Conservation (phyloP, 1,140 invertebrate genomes). For the Arion vulgaris region DNA sequence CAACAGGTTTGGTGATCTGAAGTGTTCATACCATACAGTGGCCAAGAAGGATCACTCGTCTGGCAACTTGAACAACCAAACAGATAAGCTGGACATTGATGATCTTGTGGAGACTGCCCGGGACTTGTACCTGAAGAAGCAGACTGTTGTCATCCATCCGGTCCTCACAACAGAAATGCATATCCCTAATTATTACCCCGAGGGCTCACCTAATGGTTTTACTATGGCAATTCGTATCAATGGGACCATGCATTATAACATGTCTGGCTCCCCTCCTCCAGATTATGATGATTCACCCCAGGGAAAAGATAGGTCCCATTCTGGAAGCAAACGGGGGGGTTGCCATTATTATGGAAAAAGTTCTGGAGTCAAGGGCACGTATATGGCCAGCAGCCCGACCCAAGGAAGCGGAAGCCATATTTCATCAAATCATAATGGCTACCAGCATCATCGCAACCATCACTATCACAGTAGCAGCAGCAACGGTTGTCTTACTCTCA, state of each 20-base stretch:
- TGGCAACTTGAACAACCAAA: slow-evolving; percentile 72
- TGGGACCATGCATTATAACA: slow-evolving; percentile 34
- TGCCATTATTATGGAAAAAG: slow-evolving; percentile 35
- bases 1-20: slow-evolving; percentile 78
- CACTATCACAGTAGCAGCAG: not conserved
- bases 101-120: slow-evolving; percentile 47
- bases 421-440: not conserved
- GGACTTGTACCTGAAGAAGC: slow-evolving; percentile 37
- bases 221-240: slow-evolving; percentile 27
- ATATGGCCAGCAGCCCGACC: not conserved
- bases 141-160: slow-evolving; percentile 27
- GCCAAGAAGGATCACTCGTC: slow-evolving; percentile 76
- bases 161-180: slow-evolving; percentile 32
- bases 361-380: slow-evolving; percentile 19
- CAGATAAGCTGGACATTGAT: slow-evolving; percentile 57
- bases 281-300: slow-evolving; percentile 32
- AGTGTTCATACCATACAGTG: slow-evolving; percentile 79
- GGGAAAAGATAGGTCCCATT: slow-evolving; percentile 22
- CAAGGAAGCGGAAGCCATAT: slow-evolving; percentile 10
- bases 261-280: not conserved
- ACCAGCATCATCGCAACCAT: slow-evolving; percentile 23
- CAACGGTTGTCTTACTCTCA: too few species aligned
- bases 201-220: slow-evolving; percentile 2
- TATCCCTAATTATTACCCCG: slow-evolving; percentile 20
- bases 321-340: slow-evolving; percentile 7